Base-by-base conservation (phyloP, 2,797 vertebrate genomes). In the Decapterus maruadsi region DNA sequence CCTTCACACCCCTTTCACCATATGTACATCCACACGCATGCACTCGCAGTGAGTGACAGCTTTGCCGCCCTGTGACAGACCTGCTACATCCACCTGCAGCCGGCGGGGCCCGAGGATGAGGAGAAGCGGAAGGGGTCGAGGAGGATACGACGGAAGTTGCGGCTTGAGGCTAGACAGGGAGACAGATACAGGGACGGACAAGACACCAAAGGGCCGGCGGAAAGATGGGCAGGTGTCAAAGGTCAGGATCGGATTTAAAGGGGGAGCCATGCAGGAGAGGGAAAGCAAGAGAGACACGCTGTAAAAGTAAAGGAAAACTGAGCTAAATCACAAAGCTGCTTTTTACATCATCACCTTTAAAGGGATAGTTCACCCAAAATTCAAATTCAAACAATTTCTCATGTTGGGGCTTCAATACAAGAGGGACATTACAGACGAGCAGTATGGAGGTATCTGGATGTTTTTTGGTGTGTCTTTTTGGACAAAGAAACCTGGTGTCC, bases 11-110 rank as follows among this genome's bases (percentile, higher is more conserved):
- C 86, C 51, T 80, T 71, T 71, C 73, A 61, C 36, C 51, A 68
- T 38, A 69, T 43, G 31, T 65, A 36, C 53, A 34, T 63, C 40
- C 76, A 63, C 68, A 36, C 34, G 75, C 60, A 48, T 65, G 68
- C 80, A 56, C 42, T 60, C 77, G 68, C 31, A 26, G 60, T 77
- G 78, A 91, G 68, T 90, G 94, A 90, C 90, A 91, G 90, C 78
- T 63, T 81, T 72, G 86, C 86, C 83, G 74, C 78, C 80, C 81
- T 77, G 74, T 70, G 73, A 85, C 68, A 73, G 83, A 86, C 84
- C 78, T 86, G 81, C 84, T 10, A 66, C 88, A 84, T 78, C 69
- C 66, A 89, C 85, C 87, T 86, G 63, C 82, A 90, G 87, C 81
- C 82, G 74, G 26, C 56, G 26, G 77, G 61, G 85, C 89, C 79